Evolutionary conservation across 2,888 invertebrate genomes (phyloP), one percentile per base, ranked within the genome.

Genomic region (Sabatieria punctata): DNA sequence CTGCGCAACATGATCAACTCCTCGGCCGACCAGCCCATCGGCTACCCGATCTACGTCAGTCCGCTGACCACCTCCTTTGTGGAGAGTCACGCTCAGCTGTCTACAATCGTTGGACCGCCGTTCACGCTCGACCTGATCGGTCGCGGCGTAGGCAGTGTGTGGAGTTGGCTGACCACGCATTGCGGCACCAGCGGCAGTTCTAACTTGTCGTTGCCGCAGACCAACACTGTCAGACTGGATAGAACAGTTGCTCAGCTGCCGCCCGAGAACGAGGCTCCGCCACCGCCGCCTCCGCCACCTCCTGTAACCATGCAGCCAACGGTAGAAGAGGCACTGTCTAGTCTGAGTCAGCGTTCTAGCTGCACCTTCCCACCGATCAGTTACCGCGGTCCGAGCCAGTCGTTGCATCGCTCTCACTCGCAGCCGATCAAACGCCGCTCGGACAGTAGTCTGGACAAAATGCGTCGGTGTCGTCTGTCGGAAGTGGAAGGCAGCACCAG

Each of bases 41-140:
- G 89, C 11, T 93, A 93, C 70, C 97, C 97, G 1, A 97, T 97
- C 65, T 97, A 97, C 70, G 97, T 97, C 43, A 95, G 95, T 0
- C 95, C 97, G 0, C 73, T 97, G 51, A 95, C 91, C 1, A 97
- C 97, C 0, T 93, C 93, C 4, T 97, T 91, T 69, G 85, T 86
- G 0, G 95, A 93, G 65, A 86, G 89, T 0, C 88, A 88, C 59
- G 77, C 79, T 49, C 85, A 85, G 65, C 74, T 89, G 35, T 75
- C 78, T 54, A 72, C 76, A 37, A 73, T 89, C 27, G 74, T 88
- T 24, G 89, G 91, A 1, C 46, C 49, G 35, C 42, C 55, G 4
- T 39, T 55, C 23, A 55, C 50, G 21, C 49, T 54, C 45, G 53
- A 48, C 26, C 27, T 47, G 46, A 48, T 60, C 41, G 47, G 52